Conservation (phyloP, 1,140 invertebrate species). For the Nymphalis io region DNA sequence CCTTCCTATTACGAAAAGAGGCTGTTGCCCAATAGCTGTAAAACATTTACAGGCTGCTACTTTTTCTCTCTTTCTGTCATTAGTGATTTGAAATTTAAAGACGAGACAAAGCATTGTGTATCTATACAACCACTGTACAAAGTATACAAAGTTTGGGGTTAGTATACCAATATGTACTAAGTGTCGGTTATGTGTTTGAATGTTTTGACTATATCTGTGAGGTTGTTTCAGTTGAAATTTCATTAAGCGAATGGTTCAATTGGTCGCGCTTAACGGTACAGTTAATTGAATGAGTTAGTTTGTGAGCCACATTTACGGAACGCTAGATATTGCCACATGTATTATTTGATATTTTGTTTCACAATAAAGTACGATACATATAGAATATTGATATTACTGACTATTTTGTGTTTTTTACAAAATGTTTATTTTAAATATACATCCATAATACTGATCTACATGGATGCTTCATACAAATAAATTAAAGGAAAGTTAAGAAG, state of each 20-base stretch:
- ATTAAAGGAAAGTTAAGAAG: conserved; percentile 12
- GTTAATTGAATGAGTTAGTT: conserved; percentile 70
- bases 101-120: too few relatives aligned
- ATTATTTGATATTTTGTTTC: conserved; percentile 12
- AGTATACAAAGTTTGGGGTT: neutral
- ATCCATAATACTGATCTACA: neutral
- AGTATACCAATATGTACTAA: neutral
- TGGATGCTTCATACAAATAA: neutral
- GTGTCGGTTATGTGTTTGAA: conserved; percentile 17
- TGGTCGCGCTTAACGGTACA: conserved; percentile 47
- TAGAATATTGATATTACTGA: neutral
- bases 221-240: conserved; percentile 55
- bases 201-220: conserved; percentile 34
- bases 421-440: too few relatives aligned
- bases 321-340: conserved; percentile 34
- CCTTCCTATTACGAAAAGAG: too few relatives aligned
- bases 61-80: too few relatives aligned
- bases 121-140: neutral
- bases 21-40: too few relatives aligned
- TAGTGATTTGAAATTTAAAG: too few relatives aligned
- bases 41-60: too few relatives aligned
- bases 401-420: too few relatives aligned
- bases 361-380: neutral
- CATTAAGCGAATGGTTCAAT: conserved; percentile 62
- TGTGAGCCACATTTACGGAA: conserved; percentile 55